Evolutionary conservation across 2,113 vertebrate species (phyloP).

Genomic region (Erythrocercus mccallii): DNA sequence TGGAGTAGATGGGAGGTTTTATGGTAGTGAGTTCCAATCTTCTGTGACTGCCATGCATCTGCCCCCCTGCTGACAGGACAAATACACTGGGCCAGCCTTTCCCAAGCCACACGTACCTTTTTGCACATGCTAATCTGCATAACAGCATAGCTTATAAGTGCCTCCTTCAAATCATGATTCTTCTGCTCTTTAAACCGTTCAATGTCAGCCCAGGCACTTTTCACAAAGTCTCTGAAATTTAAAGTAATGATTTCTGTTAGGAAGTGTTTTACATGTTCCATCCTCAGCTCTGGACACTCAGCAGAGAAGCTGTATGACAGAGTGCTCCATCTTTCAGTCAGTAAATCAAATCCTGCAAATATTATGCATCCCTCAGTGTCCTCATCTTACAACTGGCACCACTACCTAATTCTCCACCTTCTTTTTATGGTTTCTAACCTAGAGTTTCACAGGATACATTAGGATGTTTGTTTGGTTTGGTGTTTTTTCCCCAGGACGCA

Average conservation of each 20-base stretch:
- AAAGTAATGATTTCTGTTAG: not conserved
- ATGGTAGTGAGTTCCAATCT: not conserved
- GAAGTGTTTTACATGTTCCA: not conserved
- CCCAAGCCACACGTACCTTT: constrained; percentile 78
- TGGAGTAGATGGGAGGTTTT: not conserved
- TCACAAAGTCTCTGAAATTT: constrained; percentile 88
- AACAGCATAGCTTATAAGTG: constrained; percentile 93
- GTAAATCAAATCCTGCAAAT: not conserved
- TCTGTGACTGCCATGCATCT: not conserved
- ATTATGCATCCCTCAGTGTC: not conserved
- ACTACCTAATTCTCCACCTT: not conserved
- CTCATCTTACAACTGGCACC: not conserved
- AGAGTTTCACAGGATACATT: not conserved
- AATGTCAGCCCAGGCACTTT: constrained; percentile 90
- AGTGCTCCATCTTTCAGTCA: not conserved
- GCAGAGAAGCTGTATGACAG: not conserved
- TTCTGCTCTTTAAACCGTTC: constrained; percentile 95
- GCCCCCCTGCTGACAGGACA: not conserved
- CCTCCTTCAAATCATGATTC: constrained; percentile 90
- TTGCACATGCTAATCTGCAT: constrained; percentile 99
- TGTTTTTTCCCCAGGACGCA: not conserved
- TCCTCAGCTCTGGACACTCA: not conserved
- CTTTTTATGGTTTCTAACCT: not conserved
- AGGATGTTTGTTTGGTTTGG: not conserved
- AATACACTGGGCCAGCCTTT: not conserved